Base-by-base conservation (phyloP, 2,888 invertebrate species). In the Choreutis nemorana region DNA sequence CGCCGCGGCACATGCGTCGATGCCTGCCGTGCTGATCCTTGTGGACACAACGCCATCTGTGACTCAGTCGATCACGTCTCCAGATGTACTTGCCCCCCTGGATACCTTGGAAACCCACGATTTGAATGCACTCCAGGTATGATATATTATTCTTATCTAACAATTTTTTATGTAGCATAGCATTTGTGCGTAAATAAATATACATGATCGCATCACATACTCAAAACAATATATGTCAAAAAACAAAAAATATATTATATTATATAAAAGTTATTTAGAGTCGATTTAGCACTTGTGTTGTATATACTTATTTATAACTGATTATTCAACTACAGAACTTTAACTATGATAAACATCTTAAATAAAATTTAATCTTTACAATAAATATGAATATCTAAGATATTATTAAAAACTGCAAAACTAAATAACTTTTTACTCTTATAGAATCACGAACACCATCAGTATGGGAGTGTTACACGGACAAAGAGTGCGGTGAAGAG, bases 11-110 rank as follows among this genome's bases (percentile, higher is more conserved):
- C 75, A 31, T 94, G 94, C 55, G 72, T 89, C 4, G 87, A 90
- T 32, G 91, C 92, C 3, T 94, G 94, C 48, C 82, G 83, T 37
- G 79, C 89, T 2, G 87, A 89, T 41, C 81, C 83, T 14, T 94
- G 94, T 48, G 94, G 94, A 33, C 79, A 89, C 27, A 93, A 93
- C 50, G 91, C 94, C 2, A 82, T 89, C 36, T 94, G 94, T 52
- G 85, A 82, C 50, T 87, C 92, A 1, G 56, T 81, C 12, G 85
- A 87, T 42, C 94, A 94, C 53, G 84, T 85, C 39, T 88, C 90
- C 1, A 81, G 87, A 26, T 94, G 94, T 54, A 81, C 83, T 8
- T 94, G 94, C 56, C 86, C 92, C 9, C 73, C 83, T 7, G 91
- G 87, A 12, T 92, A 89, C 53, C 82, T 78, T 20, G 92, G 92